phyloP scores from a whole-genome alignment of 2,113 vertebrate genomes.

The Anseranas semipalmata region DNA sequence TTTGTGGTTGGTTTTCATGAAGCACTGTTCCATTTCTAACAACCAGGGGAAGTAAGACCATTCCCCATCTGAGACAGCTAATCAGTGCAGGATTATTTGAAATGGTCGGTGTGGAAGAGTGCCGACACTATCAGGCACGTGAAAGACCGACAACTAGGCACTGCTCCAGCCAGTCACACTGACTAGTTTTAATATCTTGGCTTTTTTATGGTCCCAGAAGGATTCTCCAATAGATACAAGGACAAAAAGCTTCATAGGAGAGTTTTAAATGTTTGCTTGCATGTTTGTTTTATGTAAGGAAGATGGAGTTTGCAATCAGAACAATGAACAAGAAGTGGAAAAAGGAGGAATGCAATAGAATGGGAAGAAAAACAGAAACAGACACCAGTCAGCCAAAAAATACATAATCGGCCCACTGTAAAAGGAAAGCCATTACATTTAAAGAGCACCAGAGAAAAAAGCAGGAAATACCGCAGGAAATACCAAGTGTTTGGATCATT shows the following conservation, averaged over 20 bases:
- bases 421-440: background rate
- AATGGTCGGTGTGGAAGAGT: background rate
- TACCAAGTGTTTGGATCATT: background rate
- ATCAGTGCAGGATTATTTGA: background rate
- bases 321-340: background rate
- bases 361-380: background rate
- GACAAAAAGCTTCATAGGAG: background rate
- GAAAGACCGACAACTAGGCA: background rate
- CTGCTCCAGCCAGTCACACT: background rate
- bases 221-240: background rate
- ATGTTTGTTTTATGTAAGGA: background rate
- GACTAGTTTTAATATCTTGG: no score
- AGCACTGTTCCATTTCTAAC: background rate
- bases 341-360: conserved; percentile 8
- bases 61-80: background rate
- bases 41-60: background rate
- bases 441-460: background rate
- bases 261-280: background rate
- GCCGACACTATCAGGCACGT: no score
- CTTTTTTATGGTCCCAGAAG: background rate
- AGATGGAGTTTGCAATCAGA: background rate
- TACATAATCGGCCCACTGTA: background rate
- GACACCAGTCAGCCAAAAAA: background rate
- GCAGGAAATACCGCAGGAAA: background rate
- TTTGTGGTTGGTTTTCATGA: background rate